Conservation (phyloP, 2,888 invertebrate genomes). For the Lepidocyrtinus sp. region DNA sequence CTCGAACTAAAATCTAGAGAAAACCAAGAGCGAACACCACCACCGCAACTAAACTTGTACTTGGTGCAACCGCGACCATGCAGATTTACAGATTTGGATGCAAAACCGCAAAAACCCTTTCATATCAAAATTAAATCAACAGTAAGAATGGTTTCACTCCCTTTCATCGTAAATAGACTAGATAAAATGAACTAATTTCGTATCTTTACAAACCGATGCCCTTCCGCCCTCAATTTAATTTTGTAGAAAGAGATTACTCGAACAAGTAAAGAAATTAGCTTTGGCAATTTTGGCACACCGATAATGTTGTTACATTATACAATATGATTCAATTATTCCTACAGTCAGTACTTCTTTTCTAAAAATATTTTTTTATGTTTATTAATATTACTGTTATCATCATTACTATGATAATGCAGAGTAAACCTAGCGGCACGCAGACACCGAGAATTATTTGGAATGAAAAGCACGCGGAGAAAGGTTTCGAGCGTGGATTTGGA, state of each 20-base stretch:
- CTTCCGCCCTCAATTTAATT: neutral
- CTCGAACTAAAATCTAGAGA: neutral
- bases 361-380: neutral
- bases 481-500: slow-evolving; percentile 53
- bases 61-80: neutral
- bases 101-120: neutral
- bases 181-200: neutral
- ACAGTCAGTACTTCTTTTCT: neutral
- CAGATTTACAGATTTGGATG: neutral
- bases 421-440: neutral
- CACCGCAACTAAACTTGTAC: neutral
- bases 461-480: slow-evolving; percentile 1
- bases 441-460: neutral
- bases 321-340: neutral
- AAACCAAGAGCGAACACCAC: neutral
- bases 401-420: neutral
- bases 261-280: neutral
- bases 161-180: too few species aligned
- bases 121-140: neutral
- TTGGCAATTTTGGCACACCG: neutral
- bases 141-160: neutral
- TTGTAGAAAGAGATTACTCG: too few species aligned
- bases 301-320: neutral
- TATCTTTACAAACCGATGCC: too few species aligned
- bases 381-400: neutral